Evolutionary conservation across 1,140 invertebrate genomes (phyloP).

Genomic region (Magallana gigas): DNA sequence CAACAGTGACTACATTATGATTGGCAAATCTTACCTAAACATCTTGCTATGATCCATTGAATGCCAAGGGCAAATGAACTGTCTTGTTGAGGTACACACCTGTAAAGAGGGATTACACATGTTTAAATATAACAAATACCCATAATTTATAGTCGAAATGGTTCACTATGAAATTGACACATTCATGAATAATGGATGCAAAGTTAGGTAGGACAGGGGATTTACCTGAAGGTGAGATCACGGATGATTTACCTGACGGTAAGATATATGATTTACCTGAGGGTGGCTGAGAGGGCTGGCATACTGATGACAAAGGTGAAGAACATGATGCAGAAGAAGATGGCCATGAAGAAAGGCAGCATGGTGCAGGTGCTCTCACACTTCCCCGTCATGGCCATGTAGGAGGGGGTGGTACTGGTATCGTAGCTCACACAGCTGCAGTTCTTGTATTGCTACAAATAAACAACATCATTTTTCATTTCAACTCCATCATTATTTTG

Average conservation of each 20-base stretch:
- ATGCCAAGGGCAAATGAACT: conserved; percentile 73
- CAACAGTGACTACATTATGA: background rate
- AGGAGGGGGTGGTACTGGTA: conserved; percentile 40
- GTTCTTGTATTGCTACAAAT: conserved; percentile 69
- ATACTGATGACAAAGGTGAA: conserved; percentile 71
- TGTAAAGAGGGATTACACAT: conserved; percentile 41
- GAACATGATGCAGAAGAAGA: conserved; percentile 68
- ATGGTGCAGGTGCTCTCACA: conserved; percentile 67
- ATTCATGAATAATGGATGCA: too few species aligned
- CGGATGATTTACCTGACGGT: too few species aligned
- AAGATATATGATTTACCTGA: conserved; percentile 56
- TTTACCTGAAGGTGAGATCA: too few species aligned
- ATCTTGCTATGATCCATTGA: conserved; percentile 74
- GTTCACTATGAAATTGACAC: too few species aligned
- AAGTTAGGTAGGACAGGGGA: too few species aligned
- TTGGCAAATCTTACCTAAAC: conserved; percentile 64
- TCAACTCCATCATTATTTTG: too few species aligned
- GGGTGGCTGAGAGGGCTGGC: conserved; percentile 73
- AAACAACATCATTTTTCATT: background rate
- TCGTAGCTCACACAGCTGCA: conserved; percentile 69
- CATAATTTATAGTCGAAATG: too few species aligned
- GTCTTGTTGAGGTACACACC: conserved; percentile 71
- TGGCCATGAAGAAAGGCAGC: conserved; percentile 69
- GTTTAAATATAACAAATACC: too few species aligned
- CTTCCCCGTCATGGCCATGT: conserved; percentile 65